These are phyloP conservation scores for Caenorhabditis angaria DNA, from an alignment of 2,888 invertebrate genomes.

Conservation along the genomic window DNA sequence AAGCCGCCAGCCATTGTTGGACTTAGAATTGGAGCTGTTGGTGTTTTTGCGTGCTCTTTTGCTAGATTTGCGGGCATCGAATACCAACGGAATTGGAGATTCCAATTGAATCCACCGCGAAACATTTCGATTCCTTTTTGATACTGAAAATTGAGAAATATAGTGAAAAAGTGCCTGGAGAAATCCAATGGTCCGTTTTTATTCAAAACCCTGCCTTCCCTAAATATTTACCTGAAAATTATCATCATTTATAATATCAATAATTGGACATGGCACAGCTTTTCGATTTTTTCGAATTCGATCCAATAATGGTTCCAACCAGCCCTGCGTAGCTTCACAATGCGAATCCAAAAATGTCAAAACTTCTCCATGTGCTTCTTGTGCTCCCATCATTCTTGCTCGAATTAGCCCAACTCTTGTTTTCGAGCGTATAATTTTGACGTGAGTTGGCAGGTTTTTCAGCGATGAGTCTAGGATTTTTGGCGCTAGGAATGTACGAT, in stretches of 20 bases:
- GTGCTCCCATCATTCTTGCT: constrained; percentile 91
- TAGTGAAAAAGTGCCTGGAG: no score
- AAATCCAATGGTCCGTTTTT: no score
- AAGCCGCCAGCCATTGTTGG: constrained; percentile 91
- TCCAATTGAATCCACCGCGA: constrained; percentile 98
- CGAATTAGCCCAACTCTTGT: constrained; percentile 94
- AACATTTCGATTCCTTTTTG: constrained; percentile 89
- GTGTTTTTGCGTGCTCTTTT: constrained; percentile 75
- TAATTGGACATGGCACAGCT: constrained; percentile 84
- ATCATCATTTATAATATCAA: constrained; percentile 93
- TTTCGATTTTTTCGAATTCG: constrained; percentile 86
- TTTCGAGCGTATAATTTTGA: constrained; percentile 82
- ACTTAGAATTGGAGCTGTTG: constrained; percentile 79
- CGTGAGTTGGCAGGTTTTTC: constrained; percentile 77
- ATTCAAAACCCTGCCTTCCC: no score
- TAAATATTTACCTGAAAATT: no score
- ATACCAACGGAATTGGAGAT: constrained; percentile 86
- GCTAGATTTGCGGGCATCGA: constrained; percentile 73
- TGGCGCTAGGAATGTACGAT: constrained; percentile 74
- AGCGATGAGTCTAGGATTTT: constrained; percentile 55
- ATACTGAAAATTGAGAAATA: no score
- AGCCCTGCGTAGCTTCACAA: constrained; percentile 96
- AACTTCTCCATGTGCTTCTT: constrained; percentile 87
- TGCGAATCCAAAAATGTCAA: constrained; percentile 96
- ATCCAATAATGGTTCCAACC: constrained; percentile 92